phyloP scores from a whole-genome alignment of 2,797 vertebrate genomes.

The Eulemur coronatus region DNA sequence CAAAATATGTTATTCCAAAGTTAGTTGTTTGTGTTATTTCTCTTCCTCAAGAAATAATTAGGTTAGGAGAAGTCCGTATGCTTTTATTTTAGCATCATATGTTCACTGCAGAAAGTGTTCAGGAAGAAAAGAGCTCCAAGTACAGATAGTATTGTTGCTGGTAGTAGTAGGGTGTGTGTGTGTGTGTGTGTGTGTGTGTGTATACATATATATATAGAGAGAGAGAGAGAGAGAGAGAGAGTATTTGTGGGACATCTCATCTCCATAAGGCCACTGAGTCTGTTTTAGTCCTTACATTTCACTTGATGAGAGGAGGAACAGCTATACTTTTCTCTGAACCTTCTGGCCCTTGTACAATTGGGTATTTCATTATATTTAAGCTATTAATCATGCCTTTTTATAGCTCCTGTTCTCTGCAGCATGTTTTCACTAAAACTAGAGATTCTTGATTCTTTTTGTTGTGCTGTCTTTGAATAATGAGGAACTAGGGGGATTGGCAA shows the following conservation, averaged over 20 bases:
- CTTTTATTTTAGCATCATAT: slow-evolving; percentile 66
- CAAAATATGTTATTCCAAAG: slow-evolving; percentile 71
- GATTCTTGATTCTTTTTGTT: slow-evolving; percentile 41
- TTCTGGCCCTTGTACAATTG: not conserved
- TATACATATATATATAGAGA: no score
- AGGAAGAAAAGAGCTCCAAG: not conserved
- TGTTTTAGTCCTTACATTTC: not conserved
- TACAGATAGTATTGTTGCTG: not conserved
- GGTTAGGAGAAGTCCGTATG: slow-evolving; percentile 59
- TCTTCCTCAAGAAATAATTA: slow-evolving; percentile 70
- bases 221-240: not conserved
- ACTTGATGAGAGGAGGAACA: not conserved
- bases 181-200: not conserved
- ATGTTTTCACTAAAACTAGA: slow-evolving; percentile 61
- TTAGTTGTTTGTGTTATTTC: slow-evolving; percentile 68
- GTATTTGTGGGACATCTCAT: not conserved
- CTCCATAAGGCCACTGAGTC: not conserved
- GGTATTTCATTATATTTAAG: slow-evolving; percentile 47
- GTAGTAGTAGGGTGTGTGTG: not conserved
- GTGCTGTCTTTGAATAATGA: slow-evolving; percentile 65
- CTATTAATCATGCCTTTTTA: slow-evolving; percentile 65
- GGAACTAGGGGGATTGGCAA: slow-evolving; percentile 19
- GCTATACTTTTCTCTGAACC: not conserved
- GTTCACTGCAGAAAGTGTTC: slow-evolving; percentile 47
- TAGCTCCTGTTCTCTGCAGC: slow-evolving; percentile 45